Conservation (phyloP, 2,888 invertebrate genomes). For the Vandiemenella viatica region DNA sequence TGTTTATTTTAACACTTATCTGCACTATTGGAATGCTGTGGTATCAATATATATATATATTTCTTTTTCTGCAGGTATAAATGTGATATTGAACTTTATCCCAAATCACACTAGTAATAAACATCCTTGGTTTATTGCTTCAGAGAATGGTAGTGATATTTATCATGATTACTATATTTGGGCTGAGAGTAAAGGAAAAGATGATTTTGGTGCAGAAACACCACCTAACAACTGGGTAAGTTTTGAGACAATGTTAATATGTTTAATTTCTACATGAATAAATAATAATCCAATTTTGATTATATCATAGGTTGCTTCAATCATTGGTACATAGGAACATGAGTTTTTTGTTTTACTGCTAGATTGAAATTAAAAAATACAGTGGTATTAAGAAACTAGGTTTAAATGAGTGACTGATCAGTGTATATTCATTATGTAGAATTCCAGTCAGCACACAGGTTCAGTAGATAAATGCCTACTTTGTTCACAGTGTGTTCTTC, state of each 20-base stretch:
- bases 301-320: too few species aligned
- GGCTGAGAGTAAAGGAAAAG: conserved; percentile 33
- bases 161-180: conserved; percentile 69
- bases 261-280: neutral
- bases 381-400: too few species aligned
- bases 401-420: too few species aligned
- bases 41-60: neutral
- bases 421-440: too few species aligned
- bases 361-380: too few species aligned
- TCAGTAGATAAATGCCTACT: too few species aligned
- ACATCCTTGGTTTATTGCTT: conserved; percentile 57
- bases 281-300: too few species aligned
- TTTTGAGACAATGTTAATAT: too few species aligned
- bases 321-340: too few species aligned
- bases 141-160: conserved; percentile 38
- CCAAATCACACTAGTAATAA: conserved; percentile 53
- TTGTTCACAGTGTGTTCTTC: too few species aligned
- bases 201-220: conserved; percentile 24
- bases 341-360: too few species aligned
- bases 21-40: neutral
- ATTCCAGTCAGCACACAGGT: too few species aligned
- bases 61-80: conserved; percentile 28
- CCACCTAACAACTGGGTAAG: conserved; percentile 62
- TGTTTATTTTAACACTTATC: neutral
- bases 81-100: conserved; percentile 56